phyloP scores from a whole-genome alignment of 2,113 vertebrate species.

The Oenanthe melanoleuca region DNA sequence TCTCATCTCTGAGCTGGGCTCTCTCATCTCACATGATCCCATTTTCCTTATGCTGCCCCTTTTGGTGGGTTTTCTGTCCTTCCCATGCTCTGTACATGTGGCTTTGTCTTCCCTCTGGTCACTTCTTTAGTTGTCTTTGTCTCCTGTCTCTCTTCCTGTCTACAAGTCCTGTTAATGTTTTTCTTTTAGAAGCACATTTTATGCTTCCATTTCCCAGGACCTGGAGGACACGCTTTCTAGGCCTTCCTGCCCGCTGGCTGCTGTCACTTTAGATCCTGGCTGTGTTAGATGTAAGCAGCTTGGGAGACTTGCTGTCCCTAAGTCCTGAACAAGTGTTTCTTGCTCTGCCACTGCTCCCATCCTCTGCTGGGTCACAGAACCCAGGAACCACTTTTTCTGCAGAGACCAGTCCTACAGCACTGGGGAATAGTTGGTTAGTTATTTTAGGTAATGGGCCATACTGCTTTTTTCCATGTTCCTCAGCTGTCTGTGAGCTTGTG shows the following conservation, averaged over 20 bases:
- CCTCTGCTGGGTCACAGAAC: background rate
- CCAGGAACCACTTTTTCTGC: background rate
- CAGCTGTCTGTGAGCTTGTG: background rate
- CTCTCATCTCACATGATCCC: background rate
- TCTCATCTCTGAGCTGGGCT: background rate
- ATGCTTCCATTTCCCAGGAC: background rate
- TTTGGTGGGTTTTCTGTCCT: background rate
- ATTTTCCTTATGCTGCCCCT: background rate
- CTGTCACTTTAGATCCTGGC: background rate
- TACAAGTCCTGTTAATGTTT: background rate
- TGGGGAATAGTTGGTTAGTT: background rate
- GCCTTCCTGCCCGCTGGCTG: background rate
- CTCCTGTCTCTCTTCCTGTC: background rate
- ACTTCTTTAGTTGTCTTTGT: background rate
- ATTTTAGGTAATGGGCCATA: background rate
- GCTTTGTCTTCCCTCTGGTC: background rate
- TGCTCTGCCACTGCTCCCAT: background rate
- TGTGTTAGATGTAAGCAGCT: background rate
- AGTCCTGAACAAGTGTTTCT: background rate
- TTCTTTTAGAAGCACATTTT: background rate
- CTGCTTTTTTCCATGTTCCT: background rate
- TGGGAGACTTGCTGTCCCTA: background rate
- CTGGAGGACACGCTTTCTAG: background rate
- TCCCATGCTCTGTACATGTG: background rate
- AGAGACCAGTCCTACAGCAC: background rate